Base-by-base conservation (phyloP, 1,140 invertebrate species). In the Hyles euphorbiae region DNA sequence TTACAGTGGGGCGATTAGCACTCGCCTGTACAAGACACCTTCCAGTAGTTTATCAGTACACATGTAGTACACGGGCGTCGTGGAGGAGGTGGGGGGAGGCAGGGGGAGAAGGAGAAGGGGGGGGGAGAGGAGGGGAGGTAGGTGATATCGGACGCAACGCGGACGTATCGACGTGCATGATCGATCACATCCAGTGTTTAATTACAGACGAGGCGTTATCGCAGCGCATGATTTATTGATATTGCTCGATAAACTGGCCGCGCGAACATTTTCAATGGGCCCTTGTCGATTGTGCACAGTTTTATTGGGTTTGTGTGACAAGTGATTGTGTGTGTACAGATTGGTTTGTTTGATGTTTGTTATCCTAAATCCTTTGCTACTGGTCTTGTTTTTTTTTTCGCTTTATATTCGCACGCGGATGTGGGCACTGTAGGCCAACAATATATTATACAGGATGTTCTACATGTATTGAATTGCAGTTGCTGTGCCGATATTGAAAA, bases 171-270 rank as follows among this genome's bases (percentile, higher is more conserved):
- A 60, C 68, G 69, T 58, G 52, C 52, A 59, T 74, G 74, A 77
- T 72, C 67, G 74, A 77, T 77, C 68, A 68, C 64, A 49, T 51
- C 53, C 53, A 49, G 45, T 67, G 68, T 72, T 65, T 74, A 74
- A 74, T 77, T 72, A 74, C 65, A 58, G n/a, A 12, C 44, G 40
- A 49, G 34, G 36, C 55, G 63, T 69, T 77, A 77, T 77, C 74
- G 64, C 46, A 12, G 40, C 62, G 61, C 48, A 76, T 76, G 71
- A 76, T 74, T 74, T 76, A 76, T 76, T 72, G 69, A 72, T 68
- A 70, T 71, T 74, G 64, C 53, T 49, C 53, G 36, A 40, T 40
- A 10, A 40, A 34, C 22, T 22, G 67, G 65, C 64, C 69, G 46
- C 34, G 36, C 53, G 70, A 63, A 5, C 5, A 40, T 40, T 5